A percentile compares a stretch with the other conserved stretches of the same genome.
phyloP scores from a whole-genome alignment of 1,140 invertebrate genomes.

The Platyscapa corneri region DNA sequence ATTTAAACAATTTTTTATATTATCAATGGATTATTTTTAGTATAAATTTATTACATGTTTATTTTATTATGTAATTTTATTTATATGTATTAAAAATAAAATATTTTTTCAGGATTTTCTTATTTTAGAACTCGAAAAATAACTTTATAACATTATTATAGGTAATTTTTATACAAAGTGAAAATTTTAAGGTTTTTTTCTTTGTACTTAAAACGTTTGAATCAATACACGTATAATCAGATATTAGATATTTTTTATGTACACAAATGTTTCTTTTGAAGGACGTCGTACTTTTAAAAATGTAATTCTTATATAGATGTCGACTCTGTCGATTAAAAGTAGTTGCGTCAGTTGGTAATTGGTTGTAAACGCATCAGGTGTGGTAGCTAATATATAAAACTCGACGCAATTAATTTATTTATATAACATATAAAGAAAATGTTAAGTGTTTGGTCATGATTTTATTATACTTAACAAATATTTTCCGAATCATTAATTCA shows the following conservation, averaged over 20 bases:
- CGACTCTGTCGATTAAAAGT: not conserved
- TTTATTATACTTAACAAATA: constrained; percentile 21
- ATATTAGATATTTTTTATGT: too few species aligned
- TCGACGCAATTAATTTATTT: not conserved
- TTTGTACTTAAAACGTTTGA: too few species aligned
- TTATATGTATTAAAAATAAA: too few species aligned
- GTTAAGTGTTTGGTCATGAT: constrained; percentile 44
- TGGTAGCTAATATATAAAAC: not conserved
- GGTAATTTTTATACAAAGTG: not conserved
- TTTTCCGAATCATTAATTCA: not conserved
- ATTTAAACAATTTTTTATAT: too few species aligned
- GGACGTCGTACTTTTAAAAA: not conserved
- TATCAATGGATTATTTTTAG: too few species aligned
- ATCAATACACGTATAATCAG: too few species aligned
- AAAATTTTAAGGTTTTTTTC: too few species aligned
- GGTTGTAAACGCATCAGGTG: not conserved
- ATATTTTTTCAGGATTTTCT: too few species aligned
- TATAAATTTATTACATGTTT: too few species aligned
- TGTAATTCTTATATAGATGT: not conserved
- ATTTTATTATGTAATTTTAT: too few species aligned
- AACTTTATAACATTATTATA: not conserved
- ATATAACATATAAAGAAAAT: constrained; percentile 21
- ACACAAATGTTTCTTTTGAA: not conserved
- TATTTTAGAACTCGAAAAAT: too few species aligned
- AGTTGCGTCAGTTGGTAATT: not conserved